Percentiles rank a stretch among this genome's conserved stretches.
Conservation (phyloP, 2,888 invertebrate genomes). For the Nomada ferruginata region DNA sequence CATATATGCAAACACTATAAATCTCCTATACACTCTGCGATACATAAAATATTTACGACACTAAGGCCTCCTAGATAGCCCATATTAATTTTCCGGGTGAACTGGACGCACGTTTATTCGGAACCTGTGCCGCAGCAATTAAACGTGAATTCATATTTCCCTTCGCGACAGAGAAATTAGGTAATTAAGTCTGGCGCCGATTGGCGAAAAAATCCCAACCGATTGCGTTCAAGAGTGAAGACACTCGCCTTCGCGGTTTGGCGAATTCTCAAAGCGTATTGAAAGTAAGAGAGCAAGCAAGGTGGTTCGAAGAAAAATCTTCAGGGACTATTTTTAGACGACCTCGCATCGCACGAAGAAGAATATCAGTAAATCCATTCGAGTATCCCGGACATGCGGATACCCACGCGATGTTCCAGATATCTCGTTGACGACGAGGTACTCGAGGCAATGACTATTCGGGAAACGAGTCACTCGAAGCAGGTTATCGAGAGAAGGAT, state of each 20-base stretch:
- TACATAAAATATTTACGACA: no score
- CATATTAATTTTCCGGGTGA: no score
- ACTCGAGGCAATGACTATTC: conserved; percentile 54
- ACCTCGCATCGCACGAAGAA: conserved; percentile 1
- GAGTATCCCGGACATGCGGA: conserved; percentile 46
- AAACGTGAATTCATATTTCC: no score
- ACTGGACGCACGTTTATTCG: no score
- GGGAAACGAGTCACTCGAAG: conserved; percentile 25
- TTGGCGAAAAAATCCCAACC: conserved; percentile 15
- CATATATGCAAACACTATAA: neutral
- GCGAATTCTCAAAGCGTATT: conserved; percentile 11
- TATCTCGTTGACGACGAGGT: conserved; percentile 58
- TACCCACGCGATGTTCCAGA: conserved; percentile 50
- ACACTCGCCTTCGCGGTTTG: neutral
- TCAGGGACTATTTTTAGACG: conserved; percentile 37
- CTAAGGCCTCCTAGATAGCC: no score
- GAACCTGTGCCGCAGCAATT: no score
- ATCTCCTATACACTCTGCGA: neutral
- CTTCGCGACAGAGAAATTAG: conserved; percentile 27
- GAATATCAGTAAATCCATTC: conserved; percentile 34
- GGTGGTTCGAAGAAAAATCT: conserved; percentile 28
- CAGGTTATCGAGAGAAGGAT: conserved; percentile 50
- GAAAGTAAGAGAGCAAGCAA: neutral
- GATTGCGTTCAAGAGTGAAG: neutral
- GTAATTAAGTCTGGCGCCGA: conserved; percentile 4